Conservation (phyloP, 1,140 invertebrate species). For the Amyelois transitella region DNA sequence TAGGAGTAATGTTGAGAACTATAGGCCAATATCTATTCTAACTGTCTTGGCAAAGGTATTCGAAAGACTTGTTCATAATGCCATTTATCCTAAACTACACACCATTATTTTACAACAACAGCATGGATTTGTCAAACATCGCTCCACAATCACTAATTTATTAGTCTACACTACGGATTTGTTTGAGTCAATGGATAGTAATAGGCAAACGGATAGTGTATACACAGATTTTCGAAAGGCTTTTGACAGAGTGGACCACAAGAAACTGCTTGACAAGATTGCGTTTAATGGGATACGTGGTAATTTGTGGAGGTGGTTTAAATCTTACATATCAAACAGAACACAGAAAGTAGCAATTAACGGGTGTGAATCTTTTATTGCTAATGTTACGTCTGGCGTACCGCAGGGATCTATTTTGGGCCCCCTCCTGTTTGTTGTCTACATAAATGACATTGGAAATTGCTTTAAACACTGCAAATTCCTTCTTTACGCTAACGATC, state of each 20-base stretch:
- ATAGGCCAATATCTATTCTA: slow-evolving; percentile 2
- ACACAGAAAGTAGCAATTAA: slow-evolving; percentile 27
- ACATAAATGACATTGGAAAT: slow-evolving; percentile 26
- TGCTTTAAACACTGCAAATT: slow-evolving; percentile 8
- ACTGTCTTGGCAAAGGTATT: slow-evolving; percentile 11
- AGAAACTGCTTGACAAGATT: slow-evolving; percentile 9
- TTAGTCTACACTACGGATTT: slow-evolving; percentile 9
- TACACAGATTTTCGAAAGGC: slow-evolving; percentile 21
- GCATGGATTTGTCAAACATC: slow-evolving; percentile 17
- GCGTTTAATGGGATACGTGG: slow-evolving; percentile 17
- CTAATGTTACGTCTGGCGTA: slow-evolving; percentile 24
- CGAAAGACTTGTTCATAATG: slow-evolving; percentile 11
- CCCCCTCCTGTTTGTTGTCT: slow-evolving; percentile 29
- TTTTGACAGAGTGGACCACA: slow-evolving; percentile 18
- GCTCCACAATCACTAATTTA: slow-evolving; percentile 13
- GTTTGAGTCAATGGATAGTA: slow-evolving; percentile 12
- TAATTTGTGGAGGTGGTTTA: slow-evolving; percentile 22
- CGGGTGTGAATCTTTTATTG: slow-evolving; percentile 13
- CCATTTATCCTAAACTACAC: slow-evolving; percentile 3
- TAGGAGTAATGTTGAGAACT: background rate
- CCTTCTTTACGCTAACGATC: too few relatives aligned
- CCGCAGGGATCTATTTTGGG: slow-evolving; percentile 31
- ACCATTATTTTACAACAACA: slow-evolving; percentile 5
- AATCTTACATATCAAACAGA: slow-evolving; percentile 27
- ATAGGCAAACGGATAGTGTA: slow-evolving; percentile 14